phyloP scores from a whole-genome alignment of 2,113 vertebrate genomes.

The Callionymus lyra region DNA sequence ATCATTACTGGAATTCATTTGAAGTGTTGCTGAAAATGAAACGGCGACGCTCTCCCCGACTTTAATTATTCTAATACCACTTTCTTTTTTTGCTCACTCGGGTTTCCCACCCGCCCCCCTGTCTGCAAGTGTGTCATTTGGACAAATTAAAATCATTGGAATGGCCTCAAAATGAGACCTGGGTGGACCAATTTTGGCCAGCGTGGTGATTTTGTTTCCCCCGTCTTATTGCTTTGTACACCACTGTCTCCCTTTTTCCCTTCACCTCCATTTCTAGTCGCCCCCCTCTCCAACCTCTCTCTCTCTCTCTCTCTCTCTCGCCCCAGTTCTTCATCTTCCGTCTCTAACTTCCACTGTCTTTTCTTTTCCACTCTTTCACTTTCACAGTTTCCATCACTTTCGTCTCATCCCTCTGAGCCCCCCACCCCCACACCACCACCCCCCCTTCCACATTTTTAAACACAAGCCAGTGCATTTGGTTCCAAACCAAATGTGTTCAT shows the following conservation, averaged over 20 bases:
- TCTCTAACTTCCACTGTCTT: conserved; percentile 33
- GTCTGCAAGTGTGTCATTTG: conserved; percentile 51
- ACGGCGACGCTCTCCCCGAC: conserved; percentile 56
- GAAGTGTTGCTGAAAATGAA: conserved; percentile 73
- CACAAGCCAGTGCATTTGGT: conserved; percentile 56
- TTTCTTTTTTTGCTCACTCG: conserved; percentile 48
- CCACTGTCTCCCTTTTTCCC: background rate
- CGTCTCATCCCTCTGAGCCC: conserved; percentile 22
- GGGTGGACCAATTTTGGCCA: conserved; percentile 52
- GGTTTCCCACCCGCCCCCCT: conserved; percentile 30
- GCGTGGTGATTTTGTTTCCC: conserved; percentile 46
- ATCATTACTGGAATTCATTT: conserved; percentile 76
- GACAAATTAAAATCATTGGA: conserved; percentile 63
- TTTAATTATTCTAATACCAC: conserved; percentile 73
- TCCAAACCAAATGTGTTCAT: conserved; percentile 71
- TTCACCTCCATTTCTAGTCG: conserved; percentile 6
- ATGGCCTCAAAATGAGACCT: conserved; percentile 62
- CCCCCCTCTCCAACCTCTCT: conserved; percentile 7
- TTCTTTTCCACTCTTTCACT: conserved; percentile 23
- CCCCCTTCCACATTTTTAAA: too few relatives aligned
- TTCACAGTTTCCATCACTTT: conserved; percentile 47
- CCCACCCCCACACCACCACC: background rate
- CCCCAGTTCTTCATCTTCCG: conserved; percentile 29
- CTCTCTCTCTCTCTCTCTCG: conserved; percentile 14
- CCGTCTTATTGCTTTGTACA: conserved; percentile 20